Conservation (phyloP, 2,797 vertebrate genomes). For the Typhlichthys subterraneus region DNA sequence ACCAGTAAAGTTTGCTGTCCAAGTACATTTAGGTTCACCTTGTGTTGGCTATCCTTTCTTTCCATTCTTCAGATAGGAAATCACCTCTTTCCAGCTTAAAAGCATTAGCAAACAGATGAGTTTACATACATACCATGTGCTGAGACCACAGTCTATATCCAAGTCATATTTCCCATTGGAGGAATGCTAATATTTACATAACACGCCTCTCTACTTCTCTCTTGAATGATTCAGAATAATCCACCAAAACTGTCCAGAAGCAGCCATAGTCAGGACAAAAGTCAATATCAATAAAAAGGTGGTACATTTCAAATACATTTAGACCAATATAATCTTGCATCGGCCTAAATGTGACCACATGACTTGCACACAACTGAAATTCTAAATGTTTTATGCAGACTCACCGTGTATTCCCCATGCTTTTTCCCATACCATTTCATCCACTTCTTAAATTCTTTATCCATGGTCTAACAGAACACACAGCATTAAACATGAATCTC, state of each 20-base stretch:
- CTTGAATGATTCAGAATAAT: background rate
- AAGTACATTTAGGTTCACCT: conserved; percentile 78
- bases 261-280: background rate
- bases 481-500: background rate
- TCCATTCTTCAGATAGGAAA: conserved; percentile 98
- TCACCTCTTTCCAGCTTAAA: conserved; percentile 97
- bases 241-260: background rate
- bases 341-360: no score
- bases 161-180: background rate
- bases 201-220: background rate
- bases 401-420: conserved; percentile 98
- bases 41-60: conserved; percentile 97
- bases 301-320: no score
- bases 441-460: conserved; percentile 98
- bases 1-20: background rate
- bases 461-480: conserved; percentile 86
- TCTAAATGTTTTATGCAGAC: conserved; percentile 34
- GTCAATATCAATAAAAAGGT: background rate
- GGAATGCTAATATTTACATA: background rate
- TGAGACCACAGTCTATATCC: background rate
- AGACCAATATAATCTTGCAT: background rate
- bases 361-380: no score
- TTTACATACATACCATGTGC: background rate
- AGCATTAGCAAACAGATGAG: conserved; percentile 20
- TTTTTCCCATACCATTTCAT: conserved; percentile 99